phyloP scores from a whole-genome alignment of 2,797 vertebrate species.

The Harpagifer antarcticus region DNA sequence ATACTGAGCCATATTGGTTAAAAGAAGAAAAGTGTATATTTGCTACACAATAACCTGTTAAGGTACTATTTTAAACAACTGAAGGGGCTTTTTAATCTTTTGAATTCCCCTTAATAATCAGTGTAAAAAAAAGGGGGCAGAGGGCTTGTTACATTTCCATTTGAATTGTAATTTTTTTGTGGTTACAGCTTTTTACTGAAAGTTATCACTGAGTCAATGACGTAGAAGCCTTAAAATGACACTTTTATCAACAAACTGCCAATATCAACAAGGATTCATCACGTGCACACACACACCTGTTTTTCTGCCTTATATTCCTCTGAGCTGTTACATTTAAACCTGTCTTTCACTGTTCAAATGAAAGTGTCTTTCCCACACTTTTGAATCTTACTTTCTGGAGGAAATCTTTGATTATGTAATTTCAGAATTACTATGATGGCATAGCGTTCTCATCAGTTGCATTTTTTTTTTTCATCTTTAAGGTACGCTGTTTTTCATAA shows the following conservation, averaged over 20 bases:
- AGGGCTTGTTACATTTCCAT: background rate
- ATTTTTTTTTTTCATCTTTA: slow-evolving; percentile 38
- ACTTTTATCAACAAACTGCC: slow-evolving; percentile 58
- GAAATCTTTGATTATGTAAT: slow-evolving; percentile 28
- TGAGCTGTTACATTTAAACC: slow-evolving; percentile 33
- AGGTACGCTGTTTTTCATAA: slow-evolving; percentile 38
- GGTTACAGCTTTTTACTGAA: slow-evolving; percentile 52
- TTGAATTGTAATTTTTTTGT: slow-evolving; percentile 16
- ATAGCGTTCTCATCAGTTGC: slow-evolving; percentile 20
- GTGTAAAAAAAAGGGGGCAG: background rate
- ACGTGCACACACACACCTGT: slow-evolving; percentile 13
- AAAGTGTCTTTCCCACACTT: slow-evolving; percentile 38
- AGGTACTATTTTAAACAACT: slow-evolving; percentile 41
- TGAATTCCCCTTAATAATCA: background rate
- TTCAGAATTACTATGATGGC: slow-evolving; percentile 2
- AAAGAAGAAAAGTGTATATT: background rate
- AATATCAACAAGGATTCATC: slow-evolving; percentile 43
- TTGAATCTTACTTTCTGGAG: slow-evolving; percentile 23
- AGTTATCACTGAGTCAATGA: slow-evolving; percentile 46
- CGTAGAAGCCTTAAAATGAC: slow-evolving; percentile 69
- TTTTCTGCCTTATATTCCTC: slow-evolving; percentile 65
- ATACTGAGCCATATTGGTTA: background rate
- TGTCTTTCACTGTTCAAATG: slow-evolving; percentile 36
- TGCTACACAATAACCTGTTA: slow-evolving; percentile 9
- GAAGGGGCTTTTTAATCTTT: slow-evolving; percentile 11